Base-by-base conservation (phyloP, 1,140 invertebrate genomes). In the Venturia canescens region DNA sequence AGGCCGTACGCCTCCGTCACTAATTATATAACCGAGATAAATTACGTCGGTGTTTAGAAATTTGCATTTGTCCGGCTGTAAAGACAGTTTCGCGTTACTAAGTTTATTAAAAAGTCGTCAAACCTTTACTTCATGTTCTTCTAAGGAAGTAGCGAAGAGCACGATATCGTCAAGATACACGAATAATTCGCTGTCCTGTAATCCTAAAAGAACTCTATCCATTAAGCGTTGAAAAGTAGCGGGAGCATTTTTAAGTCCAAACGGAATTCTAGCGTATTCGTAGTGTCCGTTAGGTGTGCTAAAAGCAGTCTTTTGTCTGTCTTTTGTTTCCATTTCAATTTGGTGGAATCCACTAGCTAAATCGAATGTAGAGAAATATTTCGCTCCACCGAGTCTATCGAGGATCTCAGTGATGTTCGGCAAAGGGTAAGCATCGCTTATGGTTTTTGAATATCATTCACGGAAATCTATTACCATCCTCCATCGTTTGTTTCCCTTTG, bases 291-390 rank as follows among this genome's bases (percentile, higher is more conserved):
- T 78, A n/a, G 78, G 78, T 3, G 85, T 87, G 0, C 72, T 84
- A 78, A 93, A 93, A 3, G 90, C 92, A 0, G 92, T 92, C 84
- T 93, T 93, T 0, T 83, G 60, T 18, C 66, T 84, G 78, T 90
- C 88, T 16, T 88, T 80, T 31, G 83, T 50, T 27, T 89, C 80
- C 16, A 94, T 83, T 15, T 84, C 80, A 16, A 94, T 88, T 83
- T 94, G 93, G 85, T 90, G 92, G 87, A 92, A 94, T 6, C 93
- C 93, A 50, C 83, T 88, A 0, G 84, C 83, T n/a, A 50, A 18
- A 50, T 50, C 48, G 18, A 93, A 79, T 85, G 88, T 89, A 0
- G 87, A 87, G 79, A 94, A 93, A 81, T 88, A 92, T 71, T 87
- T 84, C 7, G 86, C 83, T 18, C 87, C 87, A 6, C 87, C 87